Evolutionary conservation across 2,797 vertebrate species (phyloP), one percentile per base, ranked within the genome.

Genomic region (Trematomus bernacchii): DNA sequence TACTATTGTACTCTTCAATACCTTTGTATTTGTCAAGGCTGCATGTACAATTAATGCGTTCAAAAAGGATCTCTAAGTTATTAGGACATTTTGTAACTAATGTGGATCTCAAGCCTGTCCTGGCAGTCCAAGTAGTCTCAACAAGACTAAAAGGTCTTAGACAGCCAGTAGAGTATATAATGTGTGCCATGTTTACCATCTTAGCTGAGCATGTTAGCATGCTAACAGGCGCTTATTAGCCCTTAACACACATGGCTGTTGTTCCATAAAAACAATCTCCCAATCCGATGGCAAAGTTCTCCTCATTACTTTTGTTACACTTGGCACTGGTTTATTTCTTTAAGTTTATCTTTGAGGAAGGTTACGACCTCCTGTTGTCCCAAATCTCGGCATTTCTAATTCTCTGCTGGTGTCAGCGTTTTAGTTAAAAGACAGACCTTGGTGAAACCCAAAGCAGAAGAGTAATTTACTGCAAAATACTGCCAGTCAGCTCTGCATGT

Each of bases 401-500:
- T 66, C 43, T 15, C 30, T 73, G 74, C 78, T 76, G 58, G 40
- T 27, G 66, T 87, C 80, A 66, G 71, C 76, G 80, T 55, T 67
- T 68, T 12, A 18, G 46, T 60, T 33, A 40, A 46, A 10, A n/a
- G 6, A 62, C 78, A 71, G 48, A 23, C 46, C 30, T 8, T 37
- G 43, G 61, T 62, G 55, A 71, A 73, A 70, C 43, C 73, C 57
- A 67, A 60, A 80, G 44, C 51, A 42, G 63, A n/a, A 13, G 9
- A 47, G 71, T 78, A 48, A 76, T 78, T 70, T 68, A 73, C 69
- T 64, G 50, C n/a, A 69, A 59, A 84, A 83, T 73, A 52, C 66
- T 71, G 79, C 76, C 77, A 65, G 76, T 85, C 68, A 82, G 80
- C 81, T 79, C 73, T 70, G 76, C 71, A 33, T 65, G 77, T 47